phyloP scores from a whole-genome alignment of 2,113 vertebrate genomes.

The Psammodynastes pulverulentus region DNA sequence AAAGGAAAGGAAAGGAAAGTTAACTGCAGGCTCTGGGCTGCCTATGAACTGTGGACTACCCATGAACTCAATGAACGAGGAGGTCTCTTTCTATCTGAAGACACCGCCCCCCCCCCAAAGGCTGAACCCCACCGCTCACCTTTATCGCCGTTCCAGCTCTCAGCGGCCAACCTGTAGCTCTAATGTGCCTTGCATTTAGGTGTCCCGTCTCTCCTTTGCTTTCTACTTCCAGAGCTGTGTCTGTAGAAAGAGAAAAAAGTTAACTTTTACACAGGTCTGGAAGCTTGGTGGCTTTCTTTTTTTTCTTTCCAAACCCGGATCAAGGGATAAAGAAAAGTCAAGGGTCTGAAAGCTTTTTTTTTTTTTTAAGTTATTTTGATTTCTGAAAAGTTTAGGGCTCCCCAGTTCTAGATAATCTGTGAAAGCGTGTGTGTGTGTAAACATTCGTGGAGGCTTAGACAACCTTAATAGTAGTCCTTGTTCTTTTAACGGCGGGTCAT shows the following conservation, averaged over 20 bases:
- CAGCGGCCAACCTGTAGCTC: background rate
- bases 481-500: background rate
- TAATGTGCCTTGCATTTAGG: background rate
- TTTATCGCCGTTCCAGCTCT: background rate
- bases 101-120: background rate
- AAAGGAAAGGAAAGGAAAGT: background rate
- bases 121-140: background rate
- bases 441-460: background rate
- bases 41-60: background rate
- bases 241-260: background rate
- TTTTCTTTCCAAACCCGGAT: background rate
- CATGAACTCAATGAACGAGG: background rate
- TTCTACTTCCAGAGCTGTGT: background rate
- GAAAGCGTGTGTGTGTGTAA: background rate
- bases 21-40: background rate
- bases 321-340: background rate
- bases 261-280: background rate
- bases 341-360: background rate
- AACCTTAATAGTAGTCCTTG: background rate
- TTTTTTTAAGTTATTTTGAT: background rate
- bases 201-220: background rate
- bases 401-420: background rate
- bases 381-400: background rate
- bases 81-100: background rate
- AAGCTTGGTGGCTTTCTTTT: background rate